Conservation (phyloP, 1,140 invertebrate genomes). For the Drosophila arizonae region DNA sequence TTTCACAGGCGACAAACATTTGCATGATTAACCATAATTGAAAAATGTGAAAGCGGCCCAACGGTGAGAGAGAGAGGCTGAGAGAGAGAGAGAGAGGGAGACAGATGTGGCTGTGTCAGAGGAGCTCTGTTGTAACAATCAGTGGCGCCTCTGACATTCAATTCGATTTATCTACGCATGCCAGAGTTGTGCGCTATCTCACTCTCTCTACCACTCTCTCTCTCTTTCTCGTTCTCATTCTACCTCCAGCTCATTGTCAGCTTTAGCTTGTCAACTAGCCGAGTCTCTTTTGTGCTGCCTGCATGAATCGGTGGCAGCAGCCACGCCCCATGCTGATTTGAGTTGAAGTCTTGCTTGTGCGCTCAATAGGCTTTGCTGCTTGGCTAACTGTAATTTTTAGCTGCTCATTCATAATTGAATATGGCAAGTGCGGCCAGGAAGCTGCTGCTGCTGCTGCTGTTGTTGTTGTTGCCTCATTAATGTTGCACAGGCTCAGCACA, state of each 20-base stretch:
- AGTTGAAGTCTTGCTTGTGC: conserved; percentile 2
- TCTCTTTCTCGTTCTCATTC: too few relatives aligned
- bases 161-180: conserved; percentile 75
- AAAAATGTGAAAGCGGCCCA: conserved; percentile 64
- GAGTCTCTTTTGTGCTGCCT: conserved; percentile 5
- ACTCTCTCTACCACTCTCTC: neutral
- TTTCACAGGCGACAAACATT: conserved; percentile 78
- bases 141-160: conserved; percentile 63
- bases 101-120: neutral
- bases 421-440: conserved; percentile 53
- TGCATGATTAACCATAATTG: conserved; percentile 81
- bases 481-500: conserved; percentile 48
- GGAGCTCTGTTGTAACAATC: conserved; percentile 46
- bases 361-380: conserved; percentile 18
- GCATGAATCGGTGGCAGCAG: neutral
- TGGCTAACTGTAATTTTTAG: conserved; percentile 66
- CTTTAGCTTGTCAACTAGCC: conserved; percentile 18
- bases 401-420: conserved; percentile 77
- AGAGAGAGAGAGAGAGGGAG: neutral
- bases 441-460: conserved; percentile 14
- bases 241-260: neutral
- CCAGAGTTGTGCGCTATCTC: conserved; percentile 32
- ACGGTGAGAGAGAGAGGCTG: conserved; percentile 19
- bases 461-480: conserved; percentile 57
- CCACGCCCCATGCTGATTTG: conserved; percentile 25